Base-by-base conservation (phyloP, 2,113 vertebrate species). In the Daphoenositta chrysoptera region DNA sequence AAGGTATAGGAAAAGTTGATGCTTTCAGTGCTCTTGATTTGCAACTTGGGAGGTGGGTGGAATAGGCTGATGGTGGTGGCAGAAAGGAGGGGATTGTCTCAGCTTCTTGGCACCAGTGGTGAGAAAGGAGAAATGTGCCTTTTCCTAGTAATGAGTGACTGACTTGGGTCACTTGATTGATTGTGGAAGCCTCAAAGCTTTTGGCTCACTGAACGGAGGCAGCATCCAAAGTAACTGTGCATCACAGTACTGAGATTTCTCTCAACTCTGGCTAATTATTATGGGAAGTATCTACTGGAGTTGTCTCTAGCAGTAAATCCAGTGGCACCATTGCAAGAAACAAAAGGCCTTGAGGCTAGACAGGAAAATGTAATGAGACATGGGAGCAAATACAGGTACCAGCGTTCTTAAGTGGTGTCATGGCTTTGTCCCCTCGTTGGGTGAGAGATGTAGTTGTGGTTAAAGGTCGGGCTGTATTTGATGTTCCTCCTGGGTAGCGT, bases 141-240 rank as follows among this genome's bases (percentile, higher is more conserved):
- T 96, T 96, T 96, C 56, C 77, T 93, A 42, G 83, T 86, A 54
- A 33, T 58, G 81, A 90, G 50, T 88, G 91, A 83, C 79, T 89
- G 92, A 92, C 93, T 92, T 92, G 81, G 94, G 94, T 93, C 83
- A 90, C 61, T 94, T 84, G 95, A 96, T 95, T 93, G 96, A 94
- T 94, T 93, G 86, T 94, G 88, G 93, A 81, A 81, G 73, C 35
- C 50, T 93, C 85, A 95, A 94, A 96, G 92, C 84, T 92, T 89
- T 90, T 97, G 93, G 95, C 93, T 89, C 26, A 4, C 68, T 83
- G 42, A 91, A 65, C 1, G 0, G 81, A 87, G 81, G 63, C 83
- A 61, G 85, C 68, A 54, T 95, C 69, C 91, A 97, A 89, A 94
- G 86, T 63, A 77, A 83, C 83, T 64, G 76, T 76, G 77, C 10